phyloP scores from a whole-genome alignment of 2,113 vertebrate genomes.

The Phaethon lepturus region DNA sequence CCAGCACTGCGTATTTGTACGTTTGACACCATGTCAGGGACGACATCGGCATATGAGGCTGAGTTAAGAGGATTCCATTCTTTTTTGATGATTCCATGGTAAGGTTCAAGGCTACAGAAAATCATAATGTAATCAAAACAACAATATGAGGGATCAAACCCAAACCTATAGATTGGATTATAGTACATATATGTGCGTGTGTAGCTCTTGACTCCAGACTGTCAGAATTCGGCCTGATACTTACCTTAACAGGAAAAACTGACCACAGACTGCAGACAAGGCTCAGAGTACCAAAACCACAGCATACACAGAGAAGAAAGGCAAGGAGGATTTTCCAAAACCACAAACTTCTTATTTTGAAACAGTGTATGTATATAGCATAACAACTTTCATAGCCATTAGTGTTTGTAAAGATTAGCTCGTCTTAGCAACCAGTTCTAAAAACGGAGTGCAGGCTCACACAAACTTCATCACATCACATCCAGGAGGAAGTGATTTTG shows the following conservation, averaged over 20 bases:
- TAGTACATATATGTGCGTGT: background rate
- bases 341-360: background rate
- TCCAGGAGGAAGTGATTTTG: conserved; percentile 64
- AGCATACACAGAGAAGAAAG: background rate
- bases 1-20: background rate
- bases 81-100: background rate
- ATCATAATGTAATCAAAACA: background rate
- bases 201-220: background rate
- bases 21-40: background rate
- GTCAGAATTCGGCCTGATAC: background rate
- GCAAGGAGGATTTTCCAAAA: background rate
- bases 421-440: conserved; percentile 33
- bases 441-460: conserved; percentile 4
- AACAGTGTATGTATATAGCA: background rate
- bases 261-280: background rate
- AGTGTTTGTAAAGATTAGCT: background rate
- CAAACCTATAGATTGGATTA: background rate
- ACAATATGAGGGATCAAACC: background rate
- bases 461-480: background rate
- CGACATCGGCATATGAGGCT: background rate
- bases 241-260: background rate
- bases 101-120: background rate
- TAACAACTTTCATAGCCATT: background rate
- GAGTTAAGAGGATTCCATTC: background rate
- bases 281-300: background rate